Evolutionary conservation across 2,113 vertebrate genomes (phyloP), one percentile per base, ranked within the genome.

Genomic region (Vulpes ferrilata): DNA sequence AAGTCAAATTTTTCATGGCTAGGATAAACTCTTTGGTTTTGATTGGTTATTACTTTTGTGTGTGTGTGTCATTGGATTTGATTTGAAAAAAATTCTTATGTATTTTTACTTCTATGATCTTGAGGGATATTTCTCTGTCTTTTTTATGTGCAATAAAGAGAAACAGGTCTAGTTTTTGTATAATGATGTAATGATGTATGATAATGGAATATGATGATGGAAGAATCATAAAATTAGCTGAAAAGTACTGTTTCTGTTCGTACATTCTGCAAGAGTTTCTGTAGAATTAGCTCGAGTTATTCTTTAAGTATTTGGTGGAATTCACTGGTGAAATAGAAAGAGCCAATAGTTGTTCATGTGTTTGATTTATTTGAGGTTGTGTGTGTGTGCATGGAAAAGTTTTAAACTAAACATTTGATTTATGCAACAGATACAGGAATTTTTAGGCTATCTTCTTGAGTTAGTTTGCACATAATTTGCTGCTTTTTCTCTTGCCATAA

Each of bases 291-390:
- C 38, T 55, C 23, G 19, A 78, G 59, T 11, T 76, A 35, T 53
- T 73, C 53, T 90, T 93, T 93, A 88, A 84, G 76, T 59, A 30
- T 20, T 59, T 90, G 55, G 10, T 81, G 20, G 60, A 96, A 79
- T 55, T 80, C 15, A 38, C 7, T 27, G 5, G 15, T 25, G 59
- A 73, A 74, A 23, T 27, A n/a, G 23, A 48, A 48, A 38, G 53
- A 60, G 22, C 3, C 55, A 35, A 35, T n/a, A 87, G 17, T 23
- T 67, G 60, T 27, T 16, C 5, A 9, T 73, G 16, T 53, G 32
- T 48, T 57, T 27, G 1, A 23, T 73, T 76, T 84, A 3, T 38
- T 78, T n/a, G 35, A 43, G 9, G 12, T 48, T 48, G 78, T 85
- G 48, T 83, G 23, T 74, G 7, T 13, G 6, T 22, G 5, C 7